Conservation (phyloP, 2,888 invertebrate species). For the Teinopalpus imperialis region DNA sequence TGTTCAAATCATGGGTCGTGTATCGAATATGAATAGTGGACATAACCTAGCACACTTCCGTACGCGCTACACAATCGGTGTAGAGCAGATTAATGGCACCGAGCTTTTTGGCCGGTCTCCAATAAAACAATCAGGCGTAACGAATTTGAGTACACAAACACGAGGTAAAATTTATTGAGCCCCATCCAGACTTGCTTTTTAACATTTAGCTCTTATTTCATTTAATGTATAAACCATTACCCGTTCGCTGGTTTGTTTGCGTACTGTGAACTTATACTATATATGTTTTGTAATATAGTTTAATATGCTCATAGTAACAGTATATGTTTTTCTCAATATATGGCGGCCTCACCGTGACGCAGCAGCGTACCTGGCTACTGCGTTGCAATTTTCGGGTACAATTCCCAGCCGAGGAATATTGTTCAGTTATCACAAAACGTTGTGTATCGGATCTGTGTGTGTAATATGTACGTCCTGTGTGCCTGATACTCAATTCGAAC, state of each 20-base stretch:
- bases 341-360: no score
- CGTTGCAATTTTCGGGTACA: no score
- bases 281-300: conserved; percentile 6
- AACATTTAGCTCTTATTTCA: conserved; percentile 52
- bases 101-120: conserved; percentile 63
- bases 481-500: no score
- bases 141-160: conserved; percentile 58
- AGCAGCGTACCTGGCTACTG: no score
- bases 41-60: conserved; percentile 38
- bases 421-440: no score
- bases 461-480: no score
- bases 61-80: conserved; percentile 33
- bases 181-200: conserved; percentile 54
- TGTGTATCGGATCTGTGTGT: no score
- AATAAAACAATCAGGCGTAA: conserved; percentile 69
- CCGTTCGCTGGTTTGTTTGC: conserved; percentile 43
- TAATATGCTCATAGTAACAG: conserved; percentile 4
- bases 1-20: no score
- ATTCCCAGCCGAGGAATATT: no score
- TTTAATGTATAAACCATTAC: conserved; percentile 47
- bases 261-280: conserved; percentile 34
- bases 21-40: conserved; percentile 24
- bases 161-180: conserved; percentile 57
- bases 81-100: conserved; percentile 37
- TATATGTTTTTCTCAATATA: no score